phyloP scores from a whole-genome alignment of 2,797 vertebrate species.

The Peromyscus melanophrys region DNA sequence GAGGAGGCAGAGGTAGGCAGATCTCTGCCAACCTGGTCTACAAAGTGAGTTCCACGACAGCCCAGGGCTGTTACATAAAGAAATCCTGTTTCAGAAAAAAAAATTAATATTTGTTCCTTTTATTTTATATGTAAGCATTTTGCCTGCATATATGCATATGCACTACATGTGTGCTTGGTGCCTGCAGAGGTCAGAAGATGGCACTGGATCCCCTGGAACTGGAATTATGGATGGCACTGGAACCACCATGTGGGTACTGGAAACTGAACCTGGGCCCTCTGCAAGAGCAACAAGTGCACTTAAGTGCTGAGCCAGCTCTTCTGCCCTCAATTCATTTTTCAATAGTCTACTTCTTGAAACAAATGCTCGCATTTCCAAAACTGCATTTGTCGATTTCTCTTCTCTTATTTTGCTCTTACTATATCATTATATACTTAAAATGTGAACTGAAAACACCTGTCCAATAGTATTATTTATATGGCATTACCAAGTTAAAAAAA shows the following conservation, averaged over 20 bases:
- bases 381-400: background rate
- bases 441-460: slow-evolving; percentile 33
- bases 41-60: background rate
- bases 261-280: background rate
- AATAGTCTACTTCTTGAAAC: background rate
- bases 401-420: slow-evolving; percentile 58
- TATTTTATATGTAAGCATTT: background rate
- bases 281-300: background rate
- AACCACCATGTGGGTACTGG: background rate
- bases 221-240: background rate
- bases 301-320: background rate
- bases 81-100: background rate
- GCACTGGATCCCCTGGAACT: background rate
- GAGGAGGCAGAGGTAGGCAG: background rate
- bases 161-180: background rate
- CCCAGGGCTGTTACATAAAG: background rate
- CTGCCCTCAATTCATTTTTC: background rate
- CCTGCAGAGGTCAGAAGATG: background rate
- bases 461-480: slow-evolving; percentile 38
- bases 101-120: background rate
- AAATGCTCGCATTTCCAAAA: slow-evolving; percentile 56
- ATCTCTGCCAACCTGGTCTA: background rate
- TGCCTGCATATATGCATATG: background rate
- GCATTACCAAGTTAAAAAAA: slow-evolving; percentile 57
- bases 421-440: slow-evolving; percentile 32